Conservation (phyloP, 2,888 invertebrate species). For the Nomada fabriciana region DNA sequence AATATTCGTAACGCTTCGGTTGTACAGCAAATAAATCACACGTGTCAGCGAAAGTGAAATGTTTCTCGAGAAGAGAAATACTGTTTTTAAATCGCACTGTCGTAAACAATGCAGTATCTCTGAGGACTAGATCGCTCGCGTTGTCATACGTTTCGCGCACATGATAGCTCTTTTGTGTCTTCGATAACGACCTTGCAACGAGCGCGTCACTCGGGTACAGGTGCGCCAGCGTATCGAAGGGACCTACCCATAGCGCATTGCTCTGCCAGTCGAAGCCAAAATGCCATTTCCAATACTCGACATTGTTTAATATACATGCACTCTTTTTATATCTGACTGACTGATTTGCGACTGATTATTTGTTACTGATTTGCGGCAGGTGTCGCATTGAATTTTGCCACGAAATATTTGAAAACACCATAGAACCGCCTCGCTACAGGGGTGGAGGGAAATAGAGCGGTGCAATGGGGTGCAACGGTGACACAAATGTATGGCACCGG, state of each 20-base stretch:
- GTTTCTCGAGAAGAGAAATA: background rate
- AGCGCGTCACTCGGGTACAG: background rate
- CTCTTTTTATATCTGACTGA: too few relatives aligned
- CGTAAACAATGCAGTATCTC: background rate
- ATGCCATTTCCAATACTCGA: too few relatives aligned
- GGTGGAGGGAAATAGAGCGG: background rate
- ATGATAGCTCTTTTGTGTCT: constrained; percentile 33
- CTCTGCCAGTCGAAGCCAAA: too few relatives aligned
- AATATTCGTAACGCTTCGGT: background rate
- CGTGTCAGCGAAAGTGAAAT: background rate
- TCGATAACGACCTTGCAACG: constrained; percentile 20
- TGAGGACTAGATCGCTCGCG: constrained; percentile 1
- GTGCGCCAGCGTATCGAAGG: constrained; percentile 7
- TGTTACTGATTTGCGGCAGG: too few relatives aligned
- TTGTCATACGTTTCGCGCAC: background rate
- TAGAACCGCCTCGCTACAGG: too few relatives aligned
- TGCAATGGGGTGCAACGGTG: background rate
- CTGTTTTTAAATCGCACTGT: too few relatives aligned
- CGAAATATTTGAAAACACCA: too few relatives aligned
- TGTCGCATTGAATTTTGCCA: background rate
- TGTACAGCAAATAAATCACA: background rate
- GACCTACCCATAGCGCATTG: background rate
- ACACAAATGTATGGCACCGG: constrained; percentile 3
- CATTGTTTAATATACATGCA: too few relatives aligned
- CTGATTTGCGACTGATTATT: too few relatives aligned